Conservation (phyloP, 2,888 invertebrate genomes). For the Helobdella robusta region DNA sequence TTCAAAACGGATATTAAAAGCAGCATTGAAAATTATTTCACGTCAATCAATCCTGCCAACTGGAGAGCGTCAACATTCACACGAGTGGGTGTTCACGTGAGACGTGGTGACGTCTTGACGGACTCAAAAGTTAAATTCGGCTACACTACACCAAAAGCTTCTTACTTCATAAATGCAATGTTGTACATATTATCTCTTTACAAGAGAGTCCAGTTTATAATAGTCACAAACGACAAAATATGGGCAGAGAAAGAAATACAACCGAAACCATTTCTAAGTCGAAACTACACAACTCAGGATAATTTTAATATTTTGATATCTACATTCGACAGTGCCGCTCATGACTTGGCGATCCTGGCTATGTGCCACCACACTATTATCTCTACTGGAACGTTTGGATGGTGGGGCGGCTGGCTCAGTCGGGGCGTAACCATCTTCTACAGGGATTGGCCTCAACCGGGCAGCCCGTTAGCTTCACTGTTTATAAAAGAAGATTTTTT, state of each 20-base stretch:
- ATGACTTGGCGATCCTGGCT: slow-evolving; percentile 31
- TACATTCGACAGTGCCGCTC: slow-evolving; percentile 42
- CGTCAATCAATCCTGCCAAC: slow-evolving; percentile 28
- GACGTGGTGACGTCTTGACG: slow-evolving; percentile 47
- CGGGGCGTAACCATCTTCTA: slow-evolving; percentile 44
- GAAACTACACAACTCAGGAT: background rate
- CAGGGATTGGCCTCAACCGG: slow-evolving; percentile 44
- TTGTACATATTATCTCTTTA: slow-evolving; percentile 38
- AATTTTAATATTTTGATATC: background rate
- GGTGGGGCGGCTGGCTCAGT: slow-evolving; percentile 49
- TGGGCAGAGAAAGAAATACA: no score
- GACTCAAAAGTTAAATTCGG: slow-evolving; percentile 42
- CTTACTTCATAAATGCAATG: slow-evolving; percentile 44
- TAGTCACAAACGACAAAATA: slow-evolving; percentile 45
- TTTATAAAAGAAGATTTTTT: slow-evolving; percentile 45
- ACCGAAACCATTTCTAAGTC: no score
- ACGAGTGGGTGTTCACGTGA: slow-evolving; percentile 45
- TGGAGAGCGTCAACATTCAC: slow-evolving; percentile 34
- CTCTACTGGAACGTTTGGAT: slow-evolving; percentile 47
- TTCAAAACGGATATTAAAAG: slow-evolving; percentile 36
- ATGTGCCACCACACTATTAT: slow-evolving; percentile 45
- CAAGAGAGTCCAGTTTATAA: slow-evolving; percentile 42
- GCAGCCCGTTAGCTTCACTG: slow-evolving; percentile 41
- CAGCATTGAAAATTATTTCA: slow-evolving; percentile 34
- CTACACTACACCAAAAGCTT: slow-evolving; percentile 44